These are phyloP conservation scores for Aphelenchoides fujianensis DNA, from an alignment of 1,140 invertebrate species.

Conservation along the genomic window DNA sequence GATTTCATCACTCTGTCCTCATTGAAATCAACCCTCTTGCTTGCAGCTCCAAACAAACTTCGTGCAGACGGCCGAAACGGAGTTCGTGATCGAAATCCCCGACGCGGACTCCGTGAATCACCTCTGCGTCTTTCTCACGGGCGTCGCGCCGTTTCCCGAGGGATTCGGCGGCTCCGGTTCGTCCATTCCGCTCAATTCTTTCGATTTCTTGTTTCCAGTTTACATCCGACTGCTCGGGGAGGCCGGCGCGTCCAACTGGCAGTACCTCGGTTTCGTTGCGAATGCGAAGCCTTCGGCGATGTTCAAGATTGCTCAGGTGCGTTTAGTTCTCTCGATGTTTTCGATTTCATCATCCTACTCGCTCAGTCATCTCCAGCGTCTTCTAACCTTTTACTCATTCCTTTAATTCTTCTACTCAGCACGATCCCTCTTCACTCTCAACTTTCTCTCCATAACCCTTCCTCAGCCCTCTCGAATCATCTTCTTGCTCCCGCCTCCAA, in stretches of 20 bases:
- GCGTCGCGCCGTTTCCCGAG: slow-evolving; percentile 38
- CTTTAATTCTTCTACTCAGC: no score
- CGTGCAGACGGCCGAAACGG: slow-evolving; percentile 35
- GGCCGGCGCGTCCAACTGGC: slow-evolving; percentile 22
- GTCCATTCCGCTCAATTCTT: no score
- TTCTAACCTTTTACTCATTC: no score
- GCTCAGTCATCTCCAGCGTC: no score
- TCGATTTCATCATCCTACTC: not conserved
- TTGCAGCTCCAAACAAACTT: slow-evolving; percentile 42
- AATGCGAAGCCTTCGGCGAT: slow-evolving; percentile 45
- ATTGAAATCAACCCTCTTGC: not conserved
- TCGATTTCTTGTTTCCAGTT: no score
- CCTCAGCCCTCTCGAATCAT: no score
- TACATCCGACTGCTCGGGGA: slow-evolving; percentile 29
- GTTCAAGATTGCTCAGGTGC: slow-evolving; percentile 38
- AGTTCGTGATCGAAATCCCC: slow-evolving; percentile 31
- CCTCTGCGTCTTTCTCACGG: slow-evolving; percentile 41
- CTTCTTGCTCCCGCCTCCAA: no score
- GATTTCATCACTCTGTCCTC: slow-evolving; percentile 11
- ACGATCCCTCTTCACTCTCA: no score
- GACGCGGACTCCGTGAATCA: slow-evolving; percentile 41
- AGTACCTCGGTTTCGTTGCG: slow-evolving; percentile 31
- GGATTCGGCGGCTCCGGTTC: slow-evolving; percentile 32
- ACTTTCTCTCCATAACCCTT: no score
- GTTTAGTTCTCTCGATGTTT: not conserved